Evolutionary conservation across 1,140 invertebrate species (phyloP).

Genomic region (Aphidius gifuensis): DNA sequence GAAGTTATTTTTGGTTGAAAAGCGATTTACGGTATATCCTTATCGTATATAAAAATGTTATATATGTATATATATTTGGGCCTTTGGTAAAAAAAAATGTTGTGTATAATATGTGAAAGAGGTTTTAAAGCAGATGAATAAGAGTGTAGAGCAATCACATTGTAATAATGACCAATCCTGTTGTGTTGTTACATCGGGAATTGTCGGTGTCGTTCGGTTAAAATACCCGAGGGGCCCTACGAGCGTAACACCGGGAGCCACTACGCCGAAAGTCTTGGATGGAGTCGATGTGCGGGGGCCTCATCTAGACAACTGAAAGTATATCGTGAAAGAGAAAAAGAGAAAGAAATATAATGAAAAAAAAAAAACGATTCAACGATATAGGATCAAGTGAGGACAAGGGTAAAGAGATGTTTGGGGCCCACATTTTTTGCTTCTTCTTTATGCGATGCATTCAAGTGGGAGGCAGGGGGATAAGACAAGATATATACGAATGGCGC

Average conservation of each 20-base stretch:
- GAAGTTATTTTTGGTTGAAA: conserved; percentile 22
- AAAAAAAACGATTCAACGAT: conserved; percentile 10
- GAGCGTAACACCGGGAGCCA: conserved; percentile 55
- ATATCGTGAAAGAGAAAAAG: not conserved
- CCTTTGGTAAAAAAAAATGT: not conserved
- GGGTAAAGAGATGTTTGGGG: conserved; percentile 16
- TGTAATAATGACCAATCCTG: no score
- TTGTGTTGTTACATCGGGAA: conserved; percentile 28
- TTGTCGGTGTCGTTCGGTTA: conserved; percentile 36
- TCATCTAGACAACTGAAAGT: no score
- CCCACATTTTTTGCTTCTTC: not conserved
- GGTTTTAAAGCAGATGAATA: not conserved
- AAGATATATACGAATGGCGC: conserved; percentile 19
- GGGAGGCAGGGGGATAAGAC: not conserved
- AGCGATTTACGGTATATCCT: conserved; percentile 21
- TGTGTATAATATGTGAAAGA: not conserved
- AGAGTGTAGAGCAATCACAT: no score
- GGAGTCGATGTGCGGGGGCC: no score
- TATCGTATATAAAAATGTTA: conserved; percentile 2
- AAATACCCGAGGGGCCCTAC: conserved; percentile 41
- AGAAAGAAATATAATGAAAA: conserved; percentile 13
- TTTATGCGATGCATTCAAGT: conserved; percentile 11
- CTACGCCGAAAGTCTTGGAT: conserved; percentile 43
- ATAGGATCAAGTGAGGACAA: conserved; percentile 5
- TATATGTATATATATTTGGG: not conserved